Percentiles rank a stretch among this genome's conserved stretches.
Evolutionary conservation across 2,888 invertebrate genomes (phyloP).

Genomic region (Thyatira batis): DNA sequence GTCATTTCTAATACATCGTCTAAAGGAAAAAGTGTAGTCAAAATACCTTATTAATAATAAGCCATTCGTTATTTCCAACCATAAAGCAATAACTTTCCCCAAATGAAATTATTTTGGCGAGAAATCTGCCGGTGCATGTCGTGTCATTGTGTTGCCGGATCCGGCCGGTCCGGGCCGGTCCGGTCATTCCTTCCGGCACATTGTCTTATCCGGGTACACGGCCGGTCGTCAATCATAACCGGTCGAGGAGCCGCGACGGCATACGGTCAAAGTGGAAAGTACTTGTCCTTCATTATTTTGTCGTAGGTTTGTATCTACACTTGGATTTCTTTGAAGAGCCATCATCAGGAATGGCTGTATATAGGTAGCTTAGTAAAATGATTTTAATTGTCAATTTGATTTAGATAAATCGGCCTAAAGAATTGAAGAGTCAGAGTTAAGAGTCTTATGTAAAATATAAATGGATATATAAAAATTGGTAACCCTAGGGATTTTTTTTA

Average conservation of each 20-base stretch:
- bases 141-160: conserved; percentile 14
- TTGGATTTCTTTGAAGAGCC: neutral
- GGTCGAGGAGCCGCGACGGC: conserved; percentile 29
- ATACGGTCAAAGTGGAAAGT: conserved; percentile 7
- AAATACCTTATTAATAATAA: too few relatives aligned
- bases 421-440: too few relatives aligned
- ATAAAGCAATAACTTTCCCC: conserved; percentile 21
- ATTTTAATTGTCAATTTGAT: too few relatives aligned
- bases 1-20: too few relatives aligned
- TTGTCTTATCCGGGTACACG: conserved; percentile 65
- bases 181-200: conserved; percentile 63
- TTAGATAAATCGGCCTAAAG: too few relatives aligned
- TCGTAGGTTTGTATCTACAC: neutral
- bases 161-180: conserved; percentile 16
- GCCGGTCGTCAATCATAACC: conserved; percentile 53
- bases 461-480: too few relatives aligned
- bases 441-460: too few relatives aligned
- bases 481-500: too few relatives aligned
- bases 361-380: too few relatives aligned
- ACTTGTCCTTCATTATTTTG: neutral
- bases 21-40: too few relatives aligned
- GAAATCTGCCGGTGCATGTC: conserved; percentile 17
- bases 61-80: conserved; percentile 24
- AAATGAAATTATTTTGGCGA: neutral
- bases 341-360: neutral